Evolutionary conservation across 2,113 vertebrate species (phyloP), one percentile per base, ranked within the genome.

Genomic region (Chaetodon trifascialis): DNA sequence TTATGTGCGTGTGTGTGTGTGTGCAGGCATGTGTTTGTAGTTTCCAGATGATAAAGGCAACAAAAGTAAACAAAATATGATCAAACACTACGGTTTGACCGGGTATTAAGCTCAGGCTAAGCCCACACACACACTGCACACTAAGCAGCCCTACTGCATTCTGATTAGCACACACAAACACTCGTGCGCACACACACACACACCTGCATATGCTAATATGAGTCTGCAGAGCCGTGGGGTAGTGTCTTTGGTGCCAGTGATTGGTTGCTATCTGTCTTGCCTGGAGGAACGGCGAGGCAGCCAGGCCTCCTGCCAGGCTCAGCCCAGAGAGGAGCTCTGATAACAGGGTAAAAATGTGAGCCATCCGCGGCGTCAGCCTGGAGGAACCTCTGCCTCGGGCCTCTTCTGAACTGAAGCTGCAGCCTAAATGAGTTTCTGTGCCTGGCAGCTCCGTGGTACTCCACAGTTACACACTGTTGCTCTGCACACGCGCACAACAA

Each of bases 381-480:
- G 85, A 90, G 85, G 79, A 92, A 80, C 42, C 9, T 49, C 78
- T 4, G 89, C 91, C 85, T 73, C 21, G 4, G 86, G 92, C 86
- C 82, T 67, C 87, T 25, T 86, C 76, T 79, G 76, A 84, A 79
- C 82, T 76, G 68, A 85, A 70, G 76, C 82, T 73, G 66, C 69
- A 76, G 75, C 83, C 67, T 80, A 92, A 92, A 93, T 92, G 90
- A 93, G 90, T 90, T 91, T 93, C 83, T 89, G 86, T 87, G 86
- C 64, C 91, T 87, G 65, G 72, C 77, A 86, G 92, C 86, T 89
- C 70, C 52, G 81, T 25, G 25, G 47, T 82, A 60, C 60, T 80
- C 69, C 30, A 82, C 69, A 46, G 65, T 79, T 52, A 67, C 86
- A 85, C 58, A 2, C 67, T 60, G 79, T 59, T 70, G 23, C 65